Base-by-base conservation (phyloP, 2,888 invertebrate genomes). In the Myopa testacea region DNA sequence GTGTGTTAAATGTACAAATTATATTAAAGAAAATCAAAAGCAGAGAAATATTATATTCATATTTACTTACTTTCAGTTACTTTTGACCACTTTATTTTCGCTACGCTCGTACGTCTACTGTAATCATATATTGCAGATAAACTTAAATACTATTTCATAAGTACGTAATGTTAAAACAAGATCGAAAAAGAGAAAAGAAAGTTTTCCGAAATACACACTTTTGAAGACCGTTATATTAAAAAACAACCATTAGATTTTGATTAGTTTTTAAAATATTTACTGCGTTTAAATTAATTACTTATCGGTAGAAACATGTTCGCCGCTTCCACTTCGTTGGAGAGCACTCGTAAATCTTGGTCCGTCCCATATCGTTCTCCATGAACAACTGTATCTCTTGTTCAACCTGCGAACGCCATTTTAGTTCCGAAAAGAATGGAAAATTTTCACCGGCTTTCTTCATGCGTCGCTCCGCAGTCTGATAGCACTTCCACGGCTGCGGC, bases 401-500 rank as follows among this genome's bases (percentile, higher is more conserved):
- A 26, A 95, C 91, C 86, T 92, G 90, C 37, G 91, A 90, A 83
- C 92, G 92, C 85, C 93, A 92, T 84, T 91, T 90, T 26, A 96
- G 88, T 12, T 88, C 84, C 60, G 91, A 85, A 84, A 93, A 93
- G 3, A 92, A 84, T 0, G 92, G 91, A 87, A 95, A 95, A 0
- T 74, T 78, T 72, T 90, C 91, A 4, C 90, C 88, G 0, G 92
- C 91, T 81, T 92, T 91, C 83, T 93, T 93, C 82, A 95, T 86
- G 81, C 96, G 91, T 84, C 94, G 92, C 63, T 93, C 92, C 1
- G 96, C 96, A 79, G 92, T 92, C 86, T 91, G 92, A 83, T 96
- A 96, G 86, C 95, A 95, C 86, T 93, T 94, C 96, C 96, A 96
- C 3, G 94, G 93, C 85, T 96, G 96, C 0, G 95, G 95, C 87